Conservation (phyloP, 2,113 vertebrate species). For the Zapus hudsonius region DNA sequence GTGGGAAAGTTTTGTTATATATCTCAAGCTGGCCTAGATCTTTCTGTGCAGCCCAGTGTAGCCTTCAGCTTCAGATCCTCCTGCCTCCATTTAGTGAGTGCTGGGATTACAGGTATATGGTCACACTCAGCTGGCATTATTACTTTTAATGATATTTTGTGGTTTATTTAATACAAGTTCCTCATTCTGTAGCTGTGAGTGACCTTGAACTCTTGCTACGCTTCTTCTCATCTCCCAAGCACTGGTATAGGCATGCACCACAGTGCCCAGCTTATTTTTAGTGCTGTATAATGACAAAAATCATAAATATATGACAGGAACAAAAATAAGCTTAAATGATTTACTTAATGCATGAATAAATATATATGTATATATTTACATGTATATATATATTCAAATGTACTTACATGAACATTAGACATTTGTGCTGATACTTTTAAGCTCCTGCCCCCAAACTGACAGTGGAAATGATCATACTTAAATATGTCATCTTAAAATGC, state of each 20-base stretch:
- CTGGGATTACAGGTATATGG: not conserved
- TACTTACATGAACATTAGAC: slow-evolving; percentile 29
- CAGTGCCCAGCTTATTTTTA: slow-evolving; percentile 14
- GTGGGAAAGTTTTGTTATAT: too few relatives aligned
- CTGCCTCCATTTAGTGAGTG: not conserved
- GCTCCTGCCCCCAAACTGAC: not conserved
- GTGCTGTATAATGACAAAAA: slow-evolving; percentile 9
- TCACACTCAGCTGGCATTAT: not conserved
- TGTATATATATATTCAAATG: too few relatives aligned
- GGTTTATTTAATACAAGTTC: not conserved
- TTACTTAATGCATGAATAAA: slow-evolving; percentile 37
- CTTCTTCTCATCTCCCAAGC: too few relatives aligned
- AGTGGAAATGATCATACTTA: not conserved
- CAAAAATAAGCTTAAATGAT: not conserved
- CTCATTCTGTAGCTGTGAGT: not conserved
- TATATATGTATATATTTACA: not conserved
- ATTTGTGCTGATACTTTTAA: slow-evolving; percentile 34
- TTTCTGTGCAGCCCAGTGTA: not conserved
- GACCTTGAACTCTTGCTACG: too few relatives aligned
- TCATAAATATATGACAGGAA: slow-evolving; percentile 1
- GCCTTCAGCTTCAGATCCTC: not conserved
- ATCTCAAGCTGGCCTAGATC: not conserved
- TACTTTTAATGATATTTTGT: not conserved
- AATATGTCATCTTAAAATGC: not conserved
- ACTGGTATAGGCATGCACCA: too few relatives aligned